Percentiles rank a stretch among this genome's conserved stretches.
Evolutionary conservation across 2,888 invertebrate genomes (phyloP).

Genomic region (Ophraella communa): DNA sequence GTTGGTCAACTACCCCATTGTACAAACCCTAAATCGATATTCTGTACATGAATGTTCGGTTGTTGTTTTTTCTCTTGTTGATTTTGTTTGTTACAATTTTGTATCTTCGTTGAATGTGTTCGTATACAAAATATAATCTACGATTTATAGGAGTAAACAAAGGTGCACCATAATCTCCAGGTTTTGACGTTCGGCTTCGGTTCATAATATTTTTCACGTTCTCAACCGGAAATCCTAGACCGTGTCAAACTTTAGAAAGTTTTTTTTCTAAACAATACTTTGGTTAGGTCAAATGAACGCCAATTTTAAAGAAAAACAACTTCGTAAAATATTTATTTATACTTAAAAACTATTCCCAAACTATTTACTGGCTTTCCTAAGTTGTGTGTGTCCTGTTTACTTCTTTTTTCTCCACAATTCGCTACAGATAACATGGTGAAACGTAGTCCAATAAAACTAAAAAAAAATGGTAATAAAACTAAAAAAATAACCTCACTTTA

Average conservation of each 20-base stretch:
- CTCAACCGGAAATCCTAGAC: not conserved
- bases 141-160: not conserved
- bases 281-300: too few species aligned
- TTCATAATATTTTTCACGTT: not conserved
- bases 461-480: too few species aligned
- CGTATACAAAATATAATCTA: not conserved
- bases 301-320: too few species aligned
- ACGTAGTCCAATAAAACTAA: too few species aligned
- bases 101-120: not conserved
- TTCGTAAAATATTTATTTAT: too few species aligned
- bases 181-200: not conserved
- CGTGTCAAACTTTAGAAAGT: not conserved
- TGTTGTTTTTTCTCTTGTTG: slow-evolving; percentile 2
- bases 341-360: too few species aligned
- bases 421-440: too few species aligned
- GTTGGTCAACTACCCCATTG: slow-evolving; percentile 51
- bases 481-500: too few species aligned
- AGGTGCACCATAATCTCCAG: not conserved
- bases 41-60: slow-evolving; percentile 26
- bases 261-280: too few species aligned
- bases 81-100: not conserved
- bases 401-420: too few species aligned
- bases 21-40: slow-evolving; percentile 46
- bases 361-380: too few species aligned
- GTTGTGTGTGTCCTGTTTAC: too few species aligned